These are phyloP conservation scores for Cyanoliseus patagonus DNA, from an alignment of 2,113 vertebrate genomes.

Conservation along the genomic window DNA sequence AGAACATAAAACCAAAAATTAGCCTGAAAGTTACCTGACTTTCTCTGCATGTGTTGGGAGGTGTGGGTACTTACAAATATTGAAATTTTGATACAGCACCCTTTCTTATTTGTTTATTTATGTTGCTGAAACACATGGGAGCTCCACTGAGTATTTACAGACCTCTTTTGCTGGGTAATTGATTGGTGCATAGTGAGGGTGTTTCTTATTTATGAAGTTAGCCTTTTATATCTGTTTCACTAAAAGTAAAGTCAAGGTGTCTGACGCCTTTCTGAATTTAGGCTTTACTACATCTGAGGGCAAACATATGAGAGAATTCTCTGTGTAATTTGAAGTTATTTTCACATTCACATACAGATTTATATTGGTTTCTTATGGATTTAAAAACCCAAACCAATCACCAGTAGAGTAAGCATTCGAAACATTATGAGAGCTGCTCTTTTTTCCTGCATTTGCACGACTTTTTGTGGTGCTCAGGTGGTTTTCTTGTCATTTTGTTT, in stretches of 20 bases:
- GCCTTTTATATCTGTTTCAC: background rate
- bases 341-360: fast-evolving
- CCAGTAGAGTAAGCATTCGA: background rate
- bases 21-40: background rate
- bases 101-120: background rate
- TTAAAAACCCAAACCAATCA: background rate
- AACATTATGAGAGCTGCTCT: background rate
- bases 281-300: background rate
- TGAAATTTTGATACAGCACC: background rate
- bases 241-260: background rate
- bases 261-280: background rate
- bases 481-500: background rate
- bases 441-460: background rate
- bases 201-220: background rate
- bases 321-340: background rate
- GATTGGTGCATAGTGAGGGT: background rate
- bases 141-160: background rate
- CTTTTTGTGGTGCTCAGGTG: background rate
- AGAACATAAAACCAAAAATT: background rate
- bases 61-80: background rate
- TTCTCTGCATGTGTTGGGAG: background rate
- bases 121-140: background rate
- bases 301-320: background rate
- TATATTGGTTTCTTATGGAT: background rate
- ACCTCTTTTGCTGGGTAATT: background rate